phyloP scores from a whole-genome alignment of 2,888 invertebrate genomes.

The Dryomyza anilis region DNA sequence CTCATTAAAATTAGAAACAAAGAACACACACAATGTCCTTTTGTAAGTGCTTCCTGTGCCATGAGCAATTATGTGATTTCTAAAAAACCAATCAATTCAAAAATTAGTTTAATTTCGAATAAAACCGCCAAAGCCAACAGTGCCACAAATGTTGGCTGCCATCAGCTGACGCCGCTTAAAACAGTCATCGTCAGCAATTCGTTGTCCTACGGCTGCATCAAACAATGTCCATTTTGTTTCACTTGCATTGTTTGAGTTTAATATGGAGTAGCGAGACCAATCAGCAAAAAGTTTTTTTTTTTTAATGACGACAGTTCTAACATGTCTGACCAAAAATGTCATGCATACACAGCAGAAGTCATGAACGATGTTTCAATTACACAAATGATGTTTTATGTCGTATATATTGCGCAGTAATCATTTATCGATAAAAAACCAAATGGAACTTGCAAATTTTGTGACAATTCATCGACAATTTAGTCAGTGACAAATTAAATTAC shows the following conservation, averaged over 20 bases:
- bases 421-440: too few relatives aligned
- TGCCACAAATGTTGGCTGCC: slow-evolving; percentile 8
- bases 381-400: too few relatives aligned
- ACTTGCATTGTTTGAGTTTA: background rate
- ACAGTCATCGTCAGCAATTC: background rate
- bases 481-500: too few relatives aligned
- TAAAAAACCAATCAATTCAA: slow-evolving; percentile 27
- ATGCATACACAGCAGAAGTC: too few relatives aligned
- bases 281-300: slow-evolving; percentile 17
- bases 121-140: slow-evolving; percentile 25
- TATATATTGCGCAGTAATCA: too few relatives aligned
- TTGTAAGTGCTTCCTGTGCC: background rate
- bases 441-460: too few relatives aligned
- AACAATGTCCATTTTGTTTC: background rate
- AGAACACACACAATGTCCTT: background rate
- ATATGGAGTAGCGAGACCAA: slow-evolving; percentile 9
- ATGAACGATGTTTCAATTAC: too few relatives aligned
- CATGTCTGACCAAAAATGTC: background rate
- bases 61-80: background rate
- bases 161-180: background rate
- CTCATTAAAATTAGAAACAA: background rate
- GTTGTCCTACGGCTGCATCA: background rate
- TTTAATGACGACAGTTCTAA: background rate
- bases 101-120: slow-evolving; percentile 55
- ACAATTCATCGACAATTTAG: too few relatives aligned